Conservation (phyloP, 2,888 invertebrate species). For the Agrotis clavis region DNA sequence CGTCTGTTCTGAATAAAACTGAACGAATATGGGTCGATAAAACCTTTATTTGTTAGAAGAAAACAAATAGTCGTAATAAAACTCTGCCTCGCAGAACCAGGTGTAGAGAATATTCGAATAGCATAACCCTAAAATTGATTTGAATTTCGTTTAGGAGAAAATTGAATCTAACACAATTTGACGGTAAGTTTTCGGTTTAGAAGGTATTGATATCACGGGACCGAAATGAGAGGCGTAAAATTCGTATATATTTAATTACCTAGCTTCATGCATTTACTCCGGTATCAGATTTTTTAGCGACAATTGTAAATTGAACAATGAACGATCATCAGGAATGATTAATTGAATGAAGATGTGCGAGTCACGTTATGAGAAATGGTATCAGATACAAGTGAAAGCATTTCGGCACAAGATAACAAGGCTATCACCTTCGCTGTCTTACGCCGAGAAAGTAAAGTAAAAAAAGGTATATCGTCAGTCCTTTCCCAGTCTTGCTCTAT, state of each 20-base stretch:
- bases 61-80: constrained; percentile 59
- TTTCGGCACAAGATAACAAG: constrained; percentile 26
- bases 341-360: constrained; percentile 48
- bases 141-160: constrained; percentile 53
- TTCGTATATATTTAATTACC: constrained; percentile 3
- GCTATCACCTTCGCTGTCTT: constrained; percentile 15
- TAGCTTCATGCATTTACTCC: constrained; percentile 4
- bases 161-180: constrained; percentile 58
- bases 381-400: constrained; percentile 25
- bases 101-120: constrained; percentile 56
- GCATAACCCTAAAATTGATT: constrained; percentile 55
- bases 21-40: constrained; percentile 31
- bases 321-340: constrained; percentile 46
- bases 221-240: constrained; percentile 5
- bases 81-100: constrained; percentile 58
- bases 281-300: constrained; percentile 10
- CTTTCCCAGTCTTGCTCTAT: constrained; percentile 22
- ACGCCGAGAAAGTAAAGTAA: constrained; percentile 10
- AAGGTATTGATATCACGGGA: constrained; percentile 10
- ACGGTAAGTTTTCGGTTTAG: constrained; percentile 39
- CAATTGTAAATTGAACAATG: constrained; percentile 29
- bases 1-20: constrained; percentile 26
- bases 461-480: constrained; percentile 20
- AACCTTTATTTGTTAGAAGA: constrained; percentile 46
- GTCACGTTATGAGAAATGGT: constrained; percentile 47